Evolutionary conservation across 2,113 vertebrate species (phyloP).

Genomic region (Campylomormyrus tamandua): DNA sequence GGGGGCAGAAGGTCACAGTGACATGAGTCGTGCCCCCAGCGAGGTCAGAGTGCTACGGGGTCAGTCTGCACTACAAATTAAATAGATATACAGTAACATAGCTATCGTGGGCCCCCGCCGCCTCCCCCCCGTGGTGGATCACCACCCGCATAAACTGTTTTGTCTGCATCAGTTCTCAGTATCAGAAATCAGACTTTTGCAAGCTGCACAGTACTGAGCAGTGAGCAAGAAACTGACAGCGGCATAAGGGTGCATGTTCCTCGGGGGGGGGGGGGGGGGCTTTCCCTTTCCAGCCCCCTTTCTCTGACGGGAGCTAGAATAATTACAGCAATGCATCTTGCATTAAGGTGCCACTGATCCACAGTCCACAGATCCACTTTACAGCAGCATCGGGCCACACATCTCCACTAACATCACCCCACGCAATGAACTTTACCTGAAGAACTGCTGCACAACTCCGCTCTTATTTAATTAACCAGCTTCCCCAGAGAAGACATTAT

Average conservation of each 20-base stretch:
- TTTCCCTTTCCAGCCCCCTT: background rate
- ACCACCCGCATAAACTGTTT: background rate
- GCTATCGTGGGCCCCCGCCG: background rate
- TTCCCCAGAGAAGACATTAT: background rate
- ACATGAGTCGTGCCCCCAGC: background rate
- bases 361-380: background rate
- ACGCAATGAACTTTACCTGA: background rate
- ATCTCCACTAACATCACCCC: background rate
- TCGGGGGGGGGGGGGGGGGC: background rate
- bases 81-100: background rate
- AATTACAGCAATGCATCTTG: background rate
- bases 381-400: background rate
- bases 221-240: background rate
- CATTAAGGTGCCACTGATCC: background rate
- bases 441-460: background rate
- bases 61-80: background rate
- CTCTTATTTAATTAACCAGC: background rate
- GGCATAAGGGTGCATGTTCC: background rate
- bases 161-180: background rate
- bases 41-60: background rate
- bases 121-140: background rate
- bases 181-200: background rate
- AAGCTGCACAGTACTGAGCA: background rate
- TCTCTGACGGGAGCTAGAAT: background rate
- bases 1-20: background rate